phyloP scores from a whole-genome alignment of 1,140 invertebrate species.

The Micrasema longulum region DNA sequence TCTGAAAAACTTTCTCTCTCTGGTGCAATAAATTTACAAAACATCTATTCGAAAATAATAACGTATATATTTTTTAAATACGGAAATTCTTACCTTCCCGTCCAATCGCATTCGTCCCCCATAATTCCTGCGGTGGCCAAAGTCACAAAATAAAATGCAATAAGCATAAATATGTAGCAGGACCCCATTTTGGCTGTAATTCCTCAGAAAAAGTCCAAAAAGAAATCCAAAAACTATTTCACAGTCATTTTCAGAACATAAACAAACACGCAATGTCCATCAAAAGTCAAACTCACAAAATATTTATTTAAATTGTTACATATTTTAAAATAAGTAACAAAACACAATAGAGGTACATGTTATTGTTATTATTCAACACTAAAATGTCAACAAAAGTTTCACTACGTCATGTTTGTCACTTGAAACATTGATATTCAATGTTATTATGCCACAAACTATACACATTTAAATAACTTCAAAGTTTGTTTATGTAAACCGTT shows the following conservation, averaged over 20 bases:
- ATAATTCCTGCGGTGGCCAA: constrained; percentile 66
- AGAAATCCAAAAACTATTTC: constrained; percentile 10
- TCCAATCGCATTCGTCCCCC: constrained; percentile 72
- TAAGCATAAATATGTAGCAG: constrained; percentile 60
- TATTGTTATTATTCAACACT: no score
- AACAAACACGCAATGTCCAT: constrained; percentile 15
- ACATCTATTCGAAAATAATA: no score
- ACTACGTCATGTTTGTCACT: neutral
- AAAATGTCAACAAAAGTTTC: neutral
- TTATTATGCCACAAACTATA: neutral
- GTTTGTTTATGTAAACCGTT: neutral
- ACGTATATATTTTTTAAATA: no score
- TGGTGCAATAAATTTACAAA: no score
- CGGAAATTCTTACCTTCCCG: constrained; percentile 66
- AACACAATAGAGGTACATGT: no score
- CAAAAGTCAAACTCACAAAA: no score
- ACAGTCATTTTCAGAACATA: constrained; percentile 23
- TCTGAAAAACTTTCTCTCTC: no score
- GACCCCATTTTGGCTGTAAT: constrained; percentile 41
- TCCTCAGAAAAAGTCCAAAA: neutral
- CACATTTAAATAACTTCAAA: neutral
- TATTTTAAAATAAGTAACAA: no score
- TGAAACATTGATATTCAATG: no score
- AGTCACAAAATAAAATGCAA: constrained; percentile 61
- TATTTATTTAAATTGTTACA: no score